phyloP scores from a whole-genome alignment of 2,797 vertebrate species.

The Botia almorhae region DNA sequence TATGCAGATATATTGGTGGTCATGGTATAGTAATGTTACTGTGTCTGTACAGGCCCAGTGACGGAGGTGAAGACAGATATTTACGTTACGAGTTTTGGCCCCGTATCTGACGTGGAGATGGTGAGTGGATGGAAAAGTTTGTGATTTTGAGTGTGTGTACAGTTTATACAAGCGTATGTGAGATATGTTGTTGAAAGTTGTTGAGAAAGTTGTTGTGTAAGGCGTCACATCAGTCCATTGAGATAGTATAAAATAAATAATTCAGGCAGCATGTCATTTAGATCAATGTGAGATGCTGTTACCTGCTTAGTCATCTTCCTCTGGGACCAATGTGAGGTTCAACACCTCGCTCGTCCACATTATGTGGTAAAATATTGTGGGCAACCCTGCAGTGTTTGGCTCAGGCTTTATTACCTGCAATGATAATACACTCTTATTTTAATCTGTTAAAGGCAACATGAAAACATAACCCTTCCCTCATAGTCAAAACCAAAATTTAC shows the following conservation, averaged over 20 bases:
- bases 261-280: slow-evolving; percentile 8
- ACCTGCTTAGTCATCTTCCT: slow-evolving; percentile 35
- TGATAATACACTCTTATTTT: neutral
- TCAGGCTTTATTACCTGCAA: neutral
- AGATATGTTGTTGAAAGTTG: neutral
- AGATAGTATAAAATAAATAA: slow-evolving; percentile 23
- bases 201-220: slow-evolving; percentile 12
- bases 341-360: neutral
- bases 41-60: slow-evolving; percentile 84
- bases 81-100: slow-evolving; percentile 99
- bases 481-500: too few relatives aligned
- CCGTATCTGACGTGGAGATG: slow-evolving; percentile 99
- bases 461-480: too few relatives aligned
- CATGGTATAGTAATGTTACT: neutral
- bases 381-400: neutral
- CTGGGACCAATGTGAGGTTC: neutral
- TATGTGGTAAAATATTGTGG: neutral
- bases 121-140: slow-evolving; percentile 75
- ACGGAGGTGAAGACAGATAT: slow-evolving; percentile 99
- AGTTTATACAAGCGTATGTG: neutral
- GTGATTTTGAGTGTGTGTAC: neutral
- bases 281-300: slow-evolving; percentile 10
- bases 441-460: too few relatives aligned
- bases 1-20: neutral
- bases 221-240: neutral